phyloP scores from a whole-genome alignment of 2,797 vertebrate genomes.

The Hypotaenidia philippensis region DNA sequence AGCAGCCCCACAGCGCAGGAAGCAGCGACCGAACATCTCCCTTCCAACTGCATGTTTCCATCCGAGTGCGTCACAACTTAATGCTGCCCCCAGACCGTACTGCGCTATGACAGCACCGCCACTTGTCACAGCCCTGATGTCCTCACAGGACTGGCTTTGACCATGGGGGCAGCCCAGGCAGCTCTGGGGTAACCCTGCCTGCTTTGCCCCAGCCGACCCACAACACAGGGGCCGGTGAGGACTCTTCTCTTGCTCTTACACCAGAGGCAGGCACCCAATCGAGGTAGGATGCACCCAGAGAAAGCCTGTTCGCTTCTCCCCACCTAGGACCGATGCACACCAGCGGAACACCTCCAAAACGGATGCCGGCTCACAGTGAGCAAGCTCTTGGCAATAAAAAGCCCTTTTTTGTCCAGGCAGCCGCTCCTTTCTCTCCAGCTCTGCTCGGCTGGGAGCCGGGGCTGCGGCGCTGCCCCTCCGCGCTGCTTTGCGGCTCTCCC shows the following conservation, averaged over 20 bases:
- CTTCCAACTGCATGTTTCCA: slow-evolving; percentile 27
- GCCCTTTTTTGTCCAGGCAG: not conserved
- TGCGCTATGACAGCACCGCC: slow-evolving; percentile 30
- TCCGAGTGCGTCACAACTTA: slow-evolving; percentile 66
- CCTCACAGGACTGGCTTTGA: not conserved
- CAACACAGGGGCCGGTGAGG: fast-evolving
- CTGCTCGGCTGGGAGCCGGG: not conserved
- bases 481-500: not conserved
- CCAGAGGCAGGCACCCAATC: not conserved
- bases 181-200: not conserved
- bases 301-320: not conserved
- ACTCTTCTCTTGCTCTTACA: not conserved
- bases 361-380: not conserved
- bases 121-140: not conserved
- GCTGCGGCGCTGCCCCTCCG: not conserved
- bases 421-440: slow-evolving; percentile 4
- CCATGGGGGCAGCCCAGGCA: not conserved
- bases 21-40: not conserved
- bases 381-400: not conserved
- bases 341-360: not conserved
- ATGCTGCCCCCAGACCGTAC: slow-evolving; percentile 55
- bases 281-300: not conserved
- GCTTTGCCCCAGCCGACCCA: not conserved
- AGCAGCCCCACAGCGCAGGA: not conserved
- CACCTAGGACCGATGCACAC: not conserved